Evolutionary conservation across 2,888 invertebrate species (phyloP).

Genomic region (Muscina levida): DNA sequence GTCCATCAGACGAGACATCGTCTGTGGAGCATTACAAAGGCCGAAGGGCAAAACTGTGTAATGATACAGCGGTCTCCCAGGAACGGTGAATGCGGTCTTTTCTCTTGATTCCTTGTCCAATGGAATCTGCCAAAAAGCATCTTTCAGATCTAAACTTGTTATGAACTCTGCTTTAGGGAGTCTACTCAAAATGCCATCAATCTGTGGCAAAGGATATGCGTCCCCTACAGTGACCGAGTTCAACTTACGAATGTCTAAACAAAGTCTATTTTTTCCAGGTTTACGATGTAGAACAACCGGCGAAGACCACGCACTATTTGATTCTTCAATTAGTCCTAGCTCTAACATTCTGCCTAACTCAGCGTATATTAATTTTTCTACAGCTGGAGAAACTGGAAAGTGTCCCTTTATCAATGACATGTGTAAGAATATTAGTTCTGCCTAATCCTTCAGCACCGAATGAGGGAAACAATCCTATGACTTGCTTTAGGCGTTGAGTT

Average conservation of each 20-base stretch:
- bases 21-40: too few relatives aligned
- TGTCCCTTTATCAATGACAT: constrained; percentile 56
- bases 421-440: constrained; percentile 36
- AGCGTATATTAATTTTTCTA: constrained; percentile 54
- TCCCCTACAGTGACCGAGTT: constrained; percentile 68
- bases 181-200: constrained; percentile 45
- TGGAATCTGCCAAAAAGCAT: constrained; percentile 50
- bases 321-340: constrained; percentile 71
- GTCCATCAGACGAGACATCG: constrained; percentile 43
- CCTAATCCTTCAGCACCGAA: constrained; percentile 29
- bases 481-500: constrained; percentile 44
- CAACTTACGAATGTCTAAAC: constrained; percentile 71
- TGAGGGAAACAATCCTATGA: constrained; percentile 52
- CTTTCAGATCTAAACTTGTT: constrained; percentile 47
- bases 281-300: constrained; percentile 71
- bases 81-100: constrained; percentile 39
- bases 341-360: constrained; percentile 73
- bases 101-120: constrained; percentile 10
- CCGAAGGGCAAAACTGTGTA: constrained; percentile 8
- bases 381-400: constrained; percentile 56
- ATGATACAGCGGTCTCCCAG: constrained; percentile 33
- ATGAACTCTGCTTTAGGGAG: constrained; percentile 16
- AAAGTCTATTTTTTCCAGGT: constrained; percentile 68
- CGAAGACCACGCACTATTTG: constrained; percentile 71
- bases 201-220: constrained; percentile 32